These are phyloP conservation scores for Myotis myotis DNA, from an alignment of 2,797 vertebrate species.

Conservation along the genomic window DNA sequence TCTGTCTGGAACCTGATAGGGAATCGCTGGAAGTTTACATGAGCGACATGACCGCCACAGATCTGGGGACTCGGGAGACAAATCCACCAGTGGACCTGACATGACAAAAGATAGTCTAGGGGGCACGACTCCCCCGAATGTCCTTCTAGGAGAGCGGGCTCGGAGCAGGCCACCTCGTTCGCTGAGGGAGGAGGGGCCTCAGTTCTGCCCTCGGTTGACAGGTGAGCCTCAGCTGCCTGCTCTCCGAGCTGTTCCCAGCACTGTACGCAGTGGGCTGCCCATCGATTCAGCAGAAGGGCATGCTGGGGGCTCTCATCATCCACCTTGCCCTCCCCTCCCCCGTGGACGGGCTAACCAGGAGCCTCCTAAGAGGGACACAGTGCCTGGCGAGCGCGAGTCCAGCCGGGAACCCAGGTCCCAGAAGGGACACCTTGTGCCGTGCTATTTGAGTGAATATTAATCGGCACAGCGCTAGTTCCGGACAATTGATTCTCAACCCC, in stretches of 20 bases:
- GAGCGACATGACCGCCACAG: neutral
- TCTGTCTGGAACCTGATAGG: neutral
- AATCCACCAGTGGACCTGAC: neutral
- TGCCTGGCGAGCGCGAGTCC: neutral
- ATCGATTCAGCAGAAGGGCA: neutral
- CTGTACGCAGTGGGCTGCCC: neutral
- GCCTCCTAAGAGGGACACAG: neutral
- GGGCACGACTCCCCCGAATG: neutral
- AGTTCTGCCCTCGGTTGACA: neutral
- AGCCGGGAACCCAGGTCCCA: constrained; percentile 15
- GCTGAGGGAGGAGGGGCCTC: neutral
- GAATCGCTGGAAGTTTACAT: neutral
- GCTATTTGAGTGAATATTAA: constrained; percentile 81
- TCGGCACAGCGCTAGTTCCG: constrained; percentile 81
- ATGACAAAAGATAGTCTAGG: neutral
- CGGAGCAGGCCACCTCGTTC: neutral
- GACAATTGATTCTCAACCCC: constrained; percentile 83
- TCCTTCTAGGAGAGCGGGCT: neutral
- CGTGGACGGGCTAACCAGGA: neutral
- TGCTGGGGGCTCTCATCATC: neutral
- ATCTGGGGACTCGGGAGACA: neutral
- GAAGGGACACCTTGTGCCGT: constrained; percentile 77
- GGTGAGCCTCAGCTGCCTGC: too few relatives aligned
- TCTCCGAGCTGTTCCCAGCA: neutral
- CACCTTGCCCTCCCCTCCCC: neutral